These are phyloP conservation scores for Drosophila longiperda DNA, from an alignment of 2,888 invertebrate genomes.

Conservation along the genomic window DNA sequence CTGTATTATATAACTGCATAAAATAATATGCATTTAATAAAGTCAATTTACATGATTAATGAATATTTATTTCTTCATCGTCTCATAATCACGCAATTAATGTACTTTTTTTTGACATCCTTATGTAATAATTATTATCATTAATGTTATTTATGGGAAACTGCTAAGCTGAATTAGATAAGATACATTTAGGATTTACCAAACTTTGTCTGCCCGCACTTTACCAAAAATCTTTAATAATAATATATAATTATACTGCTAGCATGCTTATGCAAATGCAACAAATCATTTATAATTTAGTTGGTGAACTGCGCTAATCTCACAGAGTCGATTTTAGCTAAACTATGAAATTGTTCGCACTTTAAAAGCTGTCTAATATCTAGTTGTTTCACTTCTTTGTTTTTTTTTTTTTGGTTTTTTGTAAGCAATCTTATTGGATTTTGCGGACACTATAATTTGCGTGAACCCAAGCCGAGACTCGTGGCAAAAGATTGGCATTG, in stretches of 20 bases:
- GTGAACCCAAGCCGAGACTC: conserved; percentile 37
- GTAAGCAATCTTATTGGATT: conserved; percentile 42
- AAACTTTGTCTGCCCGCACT: not conserved
- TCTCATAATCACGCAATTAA: not conserved
- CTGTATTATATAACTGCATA: not conserved
- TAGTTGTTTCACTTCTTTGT: not conserved
- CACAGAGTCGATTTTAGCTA: conserved; percentile 21
- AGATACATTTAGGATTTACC: not conserved
- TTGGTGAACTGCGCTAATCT: conserved; percentile 29
- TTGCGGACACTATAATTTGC: conserved; percentile 63
- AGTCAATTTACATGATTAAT: not conserved
- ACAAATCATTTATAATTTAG: conserved; percentile 34
- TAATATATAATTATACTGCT: conserved; percentile 3
- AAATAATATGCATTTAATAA: not conserved
- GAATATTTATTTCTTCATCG: not conserved
- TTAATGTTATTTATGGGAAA: not conserved
- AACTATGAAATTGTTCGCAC: conserved; percentile 64
- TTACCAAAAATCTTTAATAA: not conserved
- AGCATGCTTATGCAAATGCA: too few species aligned
- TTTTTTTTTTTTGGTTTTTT: conserved; percentile 39
- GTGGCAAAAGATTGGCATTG: conserved; percentile 21
- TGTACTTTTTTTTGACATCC: not conserved
- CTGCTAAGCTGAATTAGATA: not conserved
- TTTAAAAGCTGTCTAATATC: conserved; percentile 57
- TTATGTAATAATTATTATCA: not conserved